Evolutionary conservation across 1,140 invertebrate species (phyloP), one percentile per base, ranked within the genome.

Genomic region (Coelopa frigida): DNA sequence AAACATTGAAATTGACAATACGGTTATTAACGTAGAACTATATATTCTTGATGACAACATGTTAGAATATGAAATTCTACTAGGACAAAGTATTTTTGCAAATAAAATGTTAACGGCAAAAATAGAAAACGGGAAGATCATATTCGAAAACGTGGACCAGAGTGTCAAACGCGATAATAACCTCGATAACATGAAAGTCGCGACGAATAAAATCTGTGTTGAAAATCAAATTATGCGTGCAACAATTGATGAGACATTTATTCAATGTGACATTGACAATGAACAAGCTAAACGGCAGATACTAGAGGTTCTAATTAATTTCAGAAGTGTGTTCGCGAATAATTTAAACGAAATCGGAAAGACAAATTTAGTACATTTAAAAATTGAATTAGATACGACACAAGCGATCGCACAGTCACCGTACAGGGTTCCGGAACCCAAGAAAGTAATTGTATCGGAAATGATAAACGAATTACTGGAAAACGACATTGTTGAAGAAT

Each of bases 401-500:
- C 48, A 24, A 29, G 35, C 27, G 10, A 33, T 52, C 11, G 24
- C 33, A 5, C 40, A 48, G 24, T 14, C 24, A 27, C 50, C 50
- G 14, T 52, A 52, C 36, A 40, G 50, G 15, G 18, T 52, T 3
- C 40, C 46, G 1, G 45, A 46, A 27, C 42, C 46, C 17, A 41
- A 49, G 22, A 32, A 29, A 23, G 11, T 37, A 17, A n/a, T 39
- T 6, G 20, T 53, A 5, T 14, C 15, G 18, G 14, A 42, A 15
- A 53, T 53, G 35, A 26, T 50, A 33, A 29, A 47, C 10, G 40
- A 59, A 35, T 41, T 55, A 24, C 11, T 54, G 33, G 24, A 33
- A 21, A 29, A 44, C 18, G 36, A 45, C 23, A 45, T 59, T 8
- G 53, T 61, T 17, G 37, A 46, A 0, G 32, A 68, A 3, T 69